These are phyloP conservation scores for Bombus sibiricus DNA, from an alignment of 1,140 invertebrate species.

Conservation along the genomic window DNA sequence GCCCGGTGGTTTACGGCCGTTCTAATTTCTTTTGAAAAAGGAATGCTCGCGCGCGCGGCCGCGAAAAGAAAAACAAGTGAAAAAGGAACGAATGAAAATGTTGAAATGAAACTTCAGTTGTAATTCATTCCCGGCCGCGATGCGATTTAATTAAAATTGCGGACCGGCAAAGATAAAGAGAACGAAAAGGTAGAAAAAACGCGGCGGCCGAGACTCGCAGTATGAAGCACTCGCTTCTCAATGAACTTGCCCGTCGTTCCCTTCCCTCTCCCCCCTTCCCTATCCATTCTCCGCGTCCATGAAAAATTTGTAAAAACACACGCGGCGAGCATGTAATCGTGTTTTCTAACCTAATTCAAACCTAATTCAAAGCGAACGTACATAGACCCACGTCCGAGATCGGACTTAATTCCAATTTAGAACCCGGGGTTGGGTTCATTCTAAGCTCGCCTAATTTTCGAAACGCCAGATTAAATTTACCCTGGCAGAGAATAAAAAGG, in stretches of 20 bases:
- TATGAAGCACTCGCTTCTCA: slow-evolving; percentile 32
- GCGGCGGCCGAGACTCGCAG: neutral
- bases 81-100: slow-evolving; percentile 22
- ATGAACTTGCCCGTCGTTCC: slow-evolving; percentile 17
- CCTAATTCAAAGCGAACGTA: neutral
- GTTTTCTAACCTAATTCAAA: slow-evolving; percentile 14
- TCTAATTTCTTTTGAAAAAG: slow-evolving; percentile 25
- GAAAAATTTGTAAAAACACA: slow-evolving; percentile 13
- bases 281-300: neutral
- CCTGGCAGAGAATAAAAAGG: neutral
- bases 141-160: slow-evolving; percentile 56
- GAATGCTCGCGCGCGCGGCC: neutral
- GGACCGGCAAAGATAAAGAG: slow-evolving; percentile 25
- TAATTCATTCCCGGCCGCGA: slow-evolving; percentile 49
- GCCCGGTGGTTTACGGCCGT: slow-evolving; percentile 13
- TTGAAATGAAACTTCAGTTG: slow-evolving; percentile 52
- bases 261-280: neutral
- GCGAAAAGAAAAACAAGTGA: slow-evolving; percentile 9
- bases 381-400: neutral
- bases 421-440: neutral
- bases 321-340: neutral
- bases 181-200: slow-evolving; percentile 12
- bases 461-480: neutral
- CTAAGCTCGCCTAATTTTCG: neutral
- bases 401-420: neutral